Evolutionary conservation across 2,888 invertebrate species (phyloP).

Genomic region (Vesta saturnalis): DNA sequence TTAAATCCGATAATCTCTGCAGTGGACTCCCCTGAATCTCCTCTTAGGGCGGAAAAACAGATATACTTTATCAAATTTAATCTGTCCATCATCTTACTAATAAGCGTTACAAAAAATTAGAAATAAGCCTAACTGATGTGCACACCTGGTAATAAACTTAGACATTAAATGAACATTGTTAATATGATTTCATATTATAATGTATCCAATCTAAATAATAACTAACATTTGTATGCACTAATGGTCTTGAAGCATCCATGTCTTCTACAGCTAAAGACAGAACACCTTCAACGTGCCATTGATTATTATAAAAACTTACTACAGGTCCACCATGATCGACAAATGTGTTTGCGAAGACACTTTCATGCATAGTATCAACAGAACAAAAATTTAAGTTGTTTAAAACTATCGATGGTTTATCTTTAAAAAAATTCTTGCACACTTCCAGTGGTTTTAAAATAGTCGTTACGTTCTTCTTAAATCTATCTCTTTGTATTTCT

Average conservation of each 20-base stretch:
- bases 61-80: no score
- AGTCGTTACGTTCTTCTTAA: background rate
- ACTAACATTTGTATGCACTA: background rate
- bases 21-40: no score
- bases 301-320: background rate
- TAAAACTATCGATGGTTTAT: background rate
- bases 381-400: background rate
- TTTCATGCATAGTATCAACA: background rate
- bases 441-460: background rate
- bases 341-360: background rate
- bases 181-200: background rate
- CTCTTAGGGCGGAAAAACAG: no score
- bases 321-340: background rate
- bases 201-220: constrained; percentile 4
- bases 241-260: background rate
- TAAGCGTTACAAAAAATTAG: no score
- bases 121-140: no score
- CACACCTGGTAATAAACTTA: no score
- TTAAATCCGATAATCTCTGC: no score
- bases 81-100: no score
- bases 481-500: background rate
- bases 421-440: background rate
- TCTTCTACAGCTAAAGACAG: background rate
- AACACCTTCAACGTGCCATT: constrained; percentile 1
- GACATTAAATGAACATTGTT: no score